Percentiles rank a stretch among this genome's conserved stretches.
Evolutionary conservation across 2,888 invertebrate species (phyloP).

Genomic region (Spilosoma lubricipeda): DNA sequence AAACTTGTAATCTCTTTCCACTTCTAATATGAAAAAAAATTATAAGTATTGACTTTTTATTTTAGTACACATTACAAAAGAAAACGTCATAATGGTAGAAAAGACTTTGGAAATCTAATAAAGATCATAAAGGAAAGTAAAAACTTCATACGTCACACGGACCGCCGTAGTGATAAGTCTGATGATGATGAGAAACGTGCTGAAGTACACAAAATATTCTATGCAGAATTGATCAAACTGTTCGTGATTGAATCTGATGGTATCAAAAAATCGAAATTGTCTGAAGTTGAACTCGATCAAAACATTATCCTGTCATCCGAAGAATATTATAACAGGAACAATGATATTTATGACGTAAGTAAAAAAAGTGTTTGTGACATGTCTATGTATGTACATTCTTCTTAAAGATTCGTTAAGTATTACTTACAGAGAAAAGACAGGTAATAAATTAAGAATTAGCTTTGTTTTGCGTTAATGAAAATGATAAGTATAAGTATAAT

Average conservation of each 20-base stretch:
- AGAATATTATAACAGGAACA: conserved; percentile 83
- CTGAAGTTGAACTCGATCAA: conserved; percentile 74
- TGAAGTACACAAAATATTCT: conserved; percentile 68
- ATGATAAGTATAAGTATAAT: not conserved
- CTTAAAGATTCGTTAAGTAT: too few species aligned
- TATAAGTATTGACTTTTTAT: not conserved
- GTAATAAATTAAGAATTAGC: not conserved
- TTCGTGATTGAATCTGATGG: conserved; percentile 73
- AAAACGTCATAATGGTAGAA: conserved; percentile 58
- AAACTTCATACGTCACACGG: conserved; percentile 26
- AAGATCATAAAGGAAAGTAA: conserved; percentile 26
- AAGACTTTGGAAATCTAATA: conserved; percentile 27
- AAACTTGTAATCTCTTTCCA: too few species aligned
- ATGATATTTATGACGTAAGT: conserved; percentile 85
- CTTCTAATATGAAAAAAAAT: too few species aligned
- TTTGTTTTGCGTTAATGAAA: not conserved
- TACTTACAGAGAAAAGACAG: not conserved
- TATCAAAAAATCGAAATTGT: conserved; percentile 59
- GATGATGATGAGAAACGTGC: conserved; percentile 56
- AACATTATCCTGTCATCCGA: conserved; percentile 76
- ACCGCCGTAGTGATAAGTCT: conserved; percentile 28
- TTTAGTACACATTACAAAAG: conserved; percentile 67
- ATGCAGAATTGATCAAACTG: conserved; percentile 76
- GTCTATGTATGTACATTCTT: not conserved
- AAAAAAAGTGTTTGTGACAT: not conserved